Conservation (phyloP, 2,888 invertebrate genomes). For the Axea sp. region DNA sequence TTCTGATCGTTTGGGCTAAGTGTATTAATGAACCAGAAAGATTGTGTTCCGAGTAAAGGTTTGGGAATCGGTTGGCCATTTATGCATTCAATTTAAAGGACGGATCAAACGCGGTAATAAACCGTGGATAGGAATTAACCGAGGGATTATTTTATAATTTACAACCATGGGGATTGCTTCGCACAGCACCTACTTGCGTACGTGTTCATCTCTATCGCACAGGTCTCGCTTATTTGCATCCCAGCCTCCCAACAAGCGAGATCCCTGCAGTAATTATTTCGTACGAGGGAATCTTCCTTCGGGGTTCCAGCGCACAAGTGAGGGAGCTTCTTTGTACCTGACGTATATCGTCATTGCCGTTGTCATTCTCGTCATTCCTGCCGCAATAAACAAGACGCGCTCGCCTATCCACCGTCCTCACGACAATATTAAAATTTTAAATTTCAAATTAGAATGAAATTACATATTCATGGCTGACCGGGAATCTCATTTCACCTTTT, state of each 20-base stretch:
- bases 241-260: slow-evolving; percentile 64
- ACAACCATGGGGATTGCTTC: slow-evolving; percentile 70
- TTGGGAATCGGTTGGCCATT: slow-evolving; percentile 64
- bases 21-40: background rate
- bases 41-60: background rate
- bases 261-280: slow-evolving; percentile 70
- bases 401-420: slow-evolving; percentile 16
- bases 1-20: background rate
- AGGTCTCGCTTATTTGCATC: slow-evolving; percentile 71
- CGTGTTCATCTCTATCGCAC: slow-evolving; percentile 59
- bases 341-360: slow-evolving; percentile 55
- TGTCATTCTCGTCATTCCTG: slow-evolving; percentile 58
- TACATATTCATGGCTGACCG: slow-evolving; percentile 55
- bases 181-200: slow-evolving; percentile 61
- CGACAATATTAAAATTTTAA: slow-evolving; percentile 55
- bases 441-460: slow-evolving; percentile 52
- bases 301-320: slow-evolving; percentile 49
- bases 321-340: slow-evolving; percentile 61
- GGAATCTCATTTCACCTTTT: slow-evolving; percentile 18
- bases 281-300: slow-evolving; percentile 67
- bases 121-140: slow-evolving; percentile 74
- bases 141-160: slow-evolving; percentile 77
- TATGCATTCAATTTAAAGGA: slow-evolving; percentile 73
- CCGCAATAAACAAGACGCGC: slow-evolving; percentile 52
- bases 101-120: slow-evolving; percentile 72